Evolutionary conservation across 2,888 invertebrate species (phyloP), one percentile per base, ranked within the genome.

Genomic region (Microctonus aethiopoides): DNA sequence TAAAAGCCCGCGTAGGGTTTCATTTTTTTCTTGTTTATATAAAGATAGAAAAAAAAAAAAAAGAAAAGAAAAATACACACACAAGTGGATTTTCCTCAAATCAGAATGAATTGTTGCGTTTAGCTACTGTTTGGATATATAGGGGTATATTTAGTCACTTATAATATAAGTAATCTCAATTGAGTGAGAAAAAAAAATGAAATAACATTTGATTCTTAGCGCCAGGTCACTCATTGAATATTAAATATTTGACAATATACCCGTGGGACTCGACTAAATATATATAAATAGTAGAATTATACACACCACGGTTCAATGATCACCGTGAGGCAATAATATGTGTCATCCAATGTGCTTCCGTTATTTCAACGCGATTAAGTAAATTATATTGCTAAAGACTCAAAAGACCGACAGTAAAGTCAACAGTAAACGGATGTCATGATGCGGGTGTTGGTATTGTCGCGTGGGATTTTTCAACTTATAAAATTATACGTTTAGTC

Each of bases 311-410:
- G 20, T 46, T 20, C 16, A 46, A 46, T 46, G 46, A 16, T 46
- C 7, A 16, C 20, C n/a, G 16, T 46, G 46, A 16, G 46, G 46
- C 16, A 34, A 9, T 34, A 66, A n/a, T n/a, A 63, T 67, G 59
- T 61, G 54, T 32, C 70, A 46, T 13, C 22, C 39, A 71, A 67
- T 68, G 60, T 69, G 22, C 36, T 65, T 61, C 69, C 26, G 66
- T 69, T 67, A 66, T 72, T 63, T 59, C 41, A 41, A 74, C 69
- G 73, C 74, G 77, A 77, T 79, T 77, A 74, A 76, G 76, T 79
- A 79, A 81, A 81, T 81, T 79, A 80, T 77, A n/a, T 22, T 76
- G 79, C 78, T 81, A 81, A 81, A 81, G 74, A 75, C 60, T 59
- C 72, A 70, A 16, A 62, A 52, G n/a, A 20, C 54, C 70, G 68